Conservation (phyloP, 2,113 vertebrate species). For the Hiodon tergisus region DNA sequence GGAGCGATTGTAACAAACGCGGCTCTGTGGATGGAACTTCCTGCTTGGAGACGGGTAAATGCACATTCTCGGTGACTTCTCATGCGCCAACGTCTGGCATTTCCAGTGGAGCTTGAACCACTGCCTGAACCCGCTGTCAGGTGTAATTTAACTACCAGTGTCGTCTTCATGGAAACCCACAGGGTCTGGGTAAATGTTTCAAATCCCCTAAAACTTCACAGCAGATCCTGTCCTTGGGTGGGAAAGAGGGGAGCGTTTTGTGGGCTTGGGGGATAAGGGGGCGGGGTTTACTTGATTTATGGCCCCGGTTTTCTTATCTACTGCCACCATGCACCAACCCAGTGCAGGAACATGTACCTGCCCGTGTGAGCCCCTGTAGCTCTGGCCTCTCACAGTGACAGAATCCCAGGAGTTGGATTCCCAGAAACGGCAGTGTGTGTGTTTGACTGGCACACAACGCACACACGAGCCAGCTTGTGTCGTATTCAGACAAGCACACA, state of each 20-base stretch:
- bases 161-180: too few species aligned
- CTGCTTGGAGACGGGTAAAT: too few species aligned
- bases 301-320: constrained; percentile 29
- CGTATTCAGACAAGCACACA: not conserved
- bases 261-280: constrained; percentile 3
- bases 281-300: constrained; percentile 9
- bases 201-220: too few species aligned
- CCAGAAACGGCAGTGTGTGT: not conserved
- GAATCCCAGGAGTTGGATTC: not conserved
- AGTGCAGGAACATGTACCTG: constrained; percentile 8
- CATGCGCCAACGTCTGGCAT: too few species aligned
- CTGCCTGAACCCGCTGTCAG: too few species aligned
- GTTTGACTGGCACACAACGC: not conserved
- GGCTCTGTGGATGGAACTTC: too few species aligned
- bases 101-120: too few species aligned
- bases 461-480: not conserved
- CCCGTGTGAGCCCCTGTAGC: constrained; percentile 1
- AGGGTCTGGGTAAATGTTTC: too few species aligned
- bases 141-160: too few species aligned
- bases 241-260: not conserved
- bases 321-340: constrained; percentile 16
- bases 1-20: too few species aligned
- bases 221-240: too few species aligned
- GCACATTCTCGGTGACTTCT: too few species aligned
- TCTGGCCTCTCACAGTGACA: not conserved